A percentile compares a stretch with the other conserved stretches of the same genome.
Conservation (phyloP, 2,888 invertebrate genomes). For the Ennomos quercinarius region DNA sequence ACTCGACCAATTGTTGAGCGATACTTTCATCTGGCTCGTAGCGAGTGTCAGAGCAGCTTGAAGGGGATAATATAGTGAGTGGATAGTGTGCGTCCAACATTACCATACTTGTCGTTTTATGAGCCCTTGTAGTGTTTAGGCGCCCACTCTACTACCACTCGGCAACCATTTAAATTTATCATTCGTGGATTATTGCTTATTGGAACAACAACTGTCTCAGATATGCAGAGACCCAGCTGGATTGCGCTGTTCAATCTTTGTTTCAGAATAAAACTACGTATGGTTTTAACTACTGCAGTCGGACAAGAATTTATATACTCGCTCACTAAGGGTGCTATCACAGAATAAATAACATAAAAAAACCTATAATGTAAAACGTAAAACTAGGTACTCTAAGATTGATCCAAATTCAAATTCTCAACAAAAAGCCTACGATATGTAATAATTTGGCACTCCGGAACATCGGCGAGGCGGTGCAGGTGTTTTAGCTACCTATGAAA, state of each 20-base stretch:
- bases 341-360: too few species aligned
- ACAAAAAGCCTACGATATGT: too few species aligned
- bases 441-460: too few species aligned
- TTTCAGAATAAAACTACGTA: conserved; percentile 21
- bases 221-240: conserved; percentile 60
- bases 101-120: conserved; percentile 82
- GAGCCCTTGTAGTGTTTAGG: conserved; percentile 80
- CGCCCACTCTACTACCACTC: conserved; percentile 75
- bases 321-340: too few species aligned
- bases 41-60: conserved; percentile 59
- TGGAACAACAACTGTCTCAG: conserved; percentile 72
- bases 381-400: too few species aligned
- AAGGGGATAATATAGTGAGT: conserved; percentile 65
- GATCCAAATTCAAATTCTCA: too few species aligned
- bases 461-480: too few species aligned
- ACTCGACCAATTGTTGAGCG: conserved; percentile 30
- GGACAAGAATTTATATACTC: conserved; percentile 6
- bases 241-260: conserved; percentile 36
- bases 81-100: conserved; percentile 66
- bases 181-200: conserved; percentile 78
- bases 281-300: conserved; percentile 20
- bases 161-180: conserved; percentile 78
- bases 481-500: too few species aligned
- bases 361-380: too few species aligned
- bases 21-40: conserved; percentile 61